Conservation (phyloP, 1,140 invertebrate species). For the Coelopa frigida region DNA sequence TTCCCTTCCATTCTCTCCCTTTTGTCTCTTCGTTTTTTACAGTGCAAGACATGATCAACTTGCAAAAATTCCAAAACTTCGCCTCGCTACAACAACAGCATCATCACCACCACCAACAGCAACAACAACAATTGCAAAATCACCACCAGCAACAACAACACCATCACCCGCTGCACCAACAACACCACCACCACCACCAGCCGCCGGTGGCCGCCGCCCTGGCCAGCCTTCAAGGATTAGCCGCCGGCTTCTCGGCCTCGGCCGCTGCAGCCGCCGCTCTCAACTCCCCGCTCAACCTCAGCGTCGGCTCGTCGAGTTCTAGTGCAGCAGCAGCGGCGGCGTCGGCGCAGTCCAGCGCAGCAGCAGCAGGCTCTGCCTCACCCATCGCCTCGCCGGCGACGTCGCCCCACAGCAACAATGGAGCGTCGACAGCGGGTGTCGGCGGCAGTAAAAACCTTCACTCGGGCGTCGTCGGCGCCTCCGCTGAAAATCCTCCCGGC, state of each 20-base stretch:
- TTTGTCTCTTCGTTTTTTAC: no score
- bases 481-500: no score
- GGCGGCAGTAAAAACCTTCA: no score
- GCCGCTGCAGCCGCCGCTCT: constrained; percentile 60
- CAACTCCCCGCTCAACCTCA: constrained; percentile 73
- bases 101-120: constrained; percentile 28
- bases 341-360: neutral
- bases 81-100: constrained; percentile 47
- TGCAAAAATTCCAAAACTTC: constrained; percentile 70
- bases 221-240: constrained; percentile 66
- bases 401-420: no score
- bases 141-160: constrained; percentile 31
- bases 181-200: constrained; percentile 11
- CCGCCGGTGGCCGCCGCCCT: constrained; percentile 45
- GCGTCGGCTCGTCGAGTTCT: no score
- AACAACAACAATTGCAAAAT: constrained; percentile 32
- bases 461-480: no score
- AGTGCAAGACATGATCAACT: constrained; percentile 70
- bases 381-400: neutral
- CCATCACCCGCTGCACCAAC: constrained; percentile 35
- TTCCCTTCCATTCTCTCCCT: neutral
- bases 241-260: constrained; percentile 55
- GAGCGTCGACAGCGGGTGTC: neutral
- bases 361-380: neutral
- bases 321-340: constrained; percentile 16